These are phyloP conservation scores for Tenthredo amoena DNA, from an alignment of 2,888 invertebrate genomes.

Conservation along the genomic window DNA sequence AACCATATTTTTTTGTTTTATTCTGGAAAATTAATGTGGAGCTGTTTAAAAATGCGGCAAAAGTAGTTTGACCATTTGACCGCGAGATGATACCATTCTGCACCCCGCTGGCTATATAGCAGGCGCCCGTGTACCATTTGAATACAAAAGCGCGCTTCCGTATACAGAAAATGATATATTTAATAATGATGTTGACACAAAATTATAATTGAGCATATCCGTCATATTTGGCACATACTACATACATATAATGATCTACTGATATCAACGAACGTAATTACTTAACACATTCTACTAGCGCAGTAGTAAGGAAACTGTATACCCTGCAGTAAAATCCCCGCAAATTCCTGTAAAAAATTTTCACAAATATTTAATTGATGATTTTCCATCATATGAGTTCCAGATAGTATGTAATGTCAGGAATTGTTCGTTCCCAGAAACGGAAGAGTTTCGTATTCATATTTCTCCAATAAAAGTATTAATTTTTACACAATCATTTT, in stretches of 20 bases:
- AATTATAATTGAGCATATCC: neutral
- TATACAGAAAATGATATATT: neutral
- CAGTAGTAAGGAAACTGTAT: slow-evolving; percentile 87
- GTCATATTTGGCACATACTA: neutral
- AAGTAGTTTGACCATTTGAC: too few species aligned
- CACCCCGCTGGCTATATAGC: too few species aligned
- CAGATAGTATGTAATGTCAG: neutral
- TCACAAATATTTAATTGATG: neutral
- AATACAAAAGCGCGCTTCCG: neutral
- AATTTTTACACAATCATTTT: neutral
- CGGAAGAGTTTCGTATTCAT: too few species aligned
- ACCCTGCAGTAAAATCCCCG: slow-evolving; percentile 84
- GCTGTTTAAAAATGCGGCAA: too few species aligned
- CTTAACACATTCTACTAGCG: slow-evolving; percentile 82
- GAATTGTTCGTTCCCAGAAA: neutral
- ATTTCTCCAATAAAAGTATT: neutral
- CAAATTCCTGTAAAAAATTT: slow-evolving; percentile 81
- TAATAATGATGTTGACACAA: neutral
- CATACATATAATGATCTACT: neutral
- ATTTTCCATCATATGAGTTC: neutral
- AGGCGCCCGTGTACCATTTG: neutral
- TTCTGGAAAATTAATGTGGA: too few species aligned
- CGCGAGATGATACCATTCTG: too few species aligned
- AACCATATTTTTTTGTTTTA: too few species aligned
- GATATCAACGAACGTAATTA: neutral